Evolutionary conservation across 1,140 invertebrate species (phyloP).

Genomic region (Polyergus mexicanus): DNA sequence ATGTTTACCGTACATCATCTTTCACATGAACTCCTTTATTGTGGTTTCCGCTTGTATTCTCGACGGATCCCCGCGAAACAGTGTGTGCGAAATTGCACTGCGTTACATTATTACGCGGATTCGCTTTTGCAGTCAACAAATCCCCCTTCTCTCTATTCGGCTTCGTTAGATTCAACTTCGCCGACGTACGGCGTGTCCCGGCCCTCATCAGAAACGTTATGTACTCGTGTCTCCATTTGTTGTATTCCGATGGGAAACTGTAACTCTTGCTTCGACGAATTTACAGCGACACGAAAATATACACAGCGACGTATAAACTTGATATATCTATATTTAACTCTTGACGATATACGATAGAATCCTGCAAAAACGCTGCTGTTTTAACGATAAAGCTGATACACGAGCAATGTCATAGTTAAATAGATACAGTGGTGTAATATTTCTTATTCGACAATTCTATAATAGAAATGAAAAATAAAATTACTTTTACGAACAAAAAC

Average conservation of each 20-base stretch:
- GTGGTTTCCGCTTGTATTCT: slow-evolving; percentile 44
- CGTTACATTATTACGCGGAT: slow-evolving; percentile 58
- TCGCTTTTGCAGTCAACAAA: slow-evolving; percentile 56
- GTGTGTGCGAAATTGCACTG: slow-evolving; percentile 17
- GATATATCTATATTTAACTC: slow-evolving; percentile 42
- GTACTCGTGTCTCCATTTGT: slow-evolving; percentile 22
- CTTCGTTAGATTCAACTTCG: slow-evolving; percentile 57
- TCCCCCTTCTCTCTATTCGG: slow-evolving; percentile 5
- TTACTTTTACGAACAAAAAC: not conserved
- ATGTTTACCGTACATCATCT: slow-evolving; percentile 24
- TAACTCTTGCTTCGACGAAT: slow-evolving; percentile 10
- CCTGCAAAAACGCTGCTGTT: not conserved
- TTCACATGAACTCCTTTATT: slow-evolving; percentile 50
- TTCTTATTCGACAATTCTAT: not conserved
- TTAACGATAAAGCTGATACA: not conserved
- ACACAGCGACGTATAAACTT: not conserved
- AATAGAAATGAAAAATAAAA: slow-evolving; percentile 28
- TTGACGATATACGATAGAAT: not conserved
- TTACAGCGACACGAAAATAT: not conserved
- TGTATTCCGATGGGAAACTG: slow-evolving; percentile 26
- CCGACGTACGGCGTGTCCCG: slow-evolving; percentile 46
- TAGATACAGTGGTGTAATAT: slow-evolving; percentile 43
- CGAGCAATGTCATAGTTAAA: slow-evolving; percentile 13
- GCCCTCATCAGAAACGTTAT: slow-evolving; percentile 33
- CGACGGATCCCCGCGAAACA: not conserved